Conservation (phyloP, 2,888 invertebrate species). For the Heliconius aoede region DNA sequence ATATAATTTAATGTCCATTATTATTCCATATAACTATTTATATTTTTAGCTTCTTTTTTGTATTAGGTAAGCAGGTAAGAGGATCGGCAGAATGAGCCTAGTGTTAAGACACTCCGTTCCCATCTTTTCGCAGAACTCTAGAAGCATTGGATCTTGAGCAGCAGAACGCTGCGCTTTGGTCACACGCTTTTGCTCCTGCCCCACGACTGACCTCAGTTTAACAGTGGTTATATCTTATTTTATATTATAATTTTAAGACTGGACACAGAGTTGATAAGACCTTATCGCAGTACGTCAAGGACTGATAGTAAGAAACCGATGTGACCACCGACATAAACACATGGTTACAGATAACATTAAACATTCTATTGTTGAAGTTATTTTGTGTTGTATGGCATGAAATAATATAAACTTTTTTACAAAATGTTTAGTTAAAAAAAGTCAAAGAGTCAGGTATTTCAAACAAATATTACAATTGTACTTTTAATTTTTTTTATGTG, state of each 20-base stretch:
- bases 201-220: background rate
- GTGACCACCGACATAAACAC: constrained; percentile 32
- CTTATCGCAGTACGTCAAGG: constrained; percentile 44
- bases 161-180: too few species aligned
- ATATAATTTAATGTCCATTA: too few species aligned
- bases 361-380: constrained; percentile 11
- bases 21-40: too few species aligned
- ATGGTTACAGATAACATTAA: constrained; percentile 22
- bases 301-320: constrained; percentile 40
- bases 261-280: constrained; percentile 35
- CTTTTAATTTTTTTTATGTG: too few species aligned
- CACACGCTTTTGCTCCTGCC: background rate
- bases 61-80: too few species aligned
- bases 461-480: too few species aligned
- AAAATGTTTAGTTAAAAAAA: background rate
- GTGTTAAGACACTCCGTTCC: too few species aligned
- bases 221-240: background rate
- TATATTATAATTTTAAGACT: constrained; percentile 28
- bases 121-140: too few species aligned
- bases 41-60: too few species aligned
- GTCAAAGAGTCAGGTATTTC: too few species aligned
- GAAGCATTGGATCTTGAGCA: too few species aligned
- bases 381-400: background rate
- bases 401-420: constrained; percentile 1
- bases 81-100: too few species aligned